Conservation (phyloP, 2,888 invertebrate species). For the Calliphora vomitoria region DNA sequence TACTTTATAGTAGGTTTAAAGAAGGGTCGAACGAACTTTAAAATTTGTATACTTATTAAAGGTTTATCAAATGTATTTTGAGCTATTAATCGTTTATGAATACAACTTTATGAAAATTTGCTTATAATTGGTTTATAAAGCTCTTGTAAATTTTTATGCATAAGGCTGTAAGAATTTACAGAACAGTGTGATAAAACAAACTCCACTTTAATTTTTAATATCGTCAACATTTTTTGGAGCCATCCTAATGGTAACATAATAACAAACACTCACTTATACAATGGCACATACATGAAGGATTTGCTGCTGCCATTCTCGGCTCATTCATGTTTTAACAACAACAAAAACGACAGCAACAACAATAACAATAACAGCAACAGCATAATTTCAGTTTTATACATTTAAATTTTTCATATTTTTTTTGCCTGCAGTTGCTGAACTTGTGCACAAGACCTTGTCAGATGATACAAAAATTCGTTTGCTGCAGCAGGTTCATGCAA, state of each 20-base stretch:
- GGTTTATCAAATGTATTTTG: too few relatives aligned
- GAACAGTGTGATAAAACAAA: too few relatives aligned
- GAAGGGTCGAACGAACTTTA: too few relatives aligned
- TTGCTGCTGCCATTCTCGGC: slow-evolving; percentile 18
- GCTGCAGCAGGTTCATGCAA: background rate
- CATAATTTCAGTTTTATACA: slow-evolving; percentile 46
- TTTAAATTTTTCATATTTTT: slow-evolving; percentile 24
- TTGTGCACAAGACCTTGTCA: slow-evolving; percentile 37
- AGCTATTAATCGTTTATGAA: too few relatives aligned
- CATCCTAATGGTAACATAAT: background rate
- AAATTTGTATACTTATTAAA: too few relatives aligned
- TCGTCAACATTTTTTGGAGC: background rate
- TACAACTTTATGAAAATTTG: too few relatives aligned
- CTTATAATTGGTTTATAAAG: too few relatives aligned
- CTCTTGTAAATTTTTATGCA: too few relatives aligned
- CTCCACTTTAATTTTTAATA: too few relatives aligned
- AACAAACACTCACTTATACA: background rate
- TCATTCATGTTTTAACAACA: slow-evolving; percentile 28
- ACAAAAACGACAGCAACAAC: background rate
- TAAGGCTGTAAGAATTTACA: too few relatives aligned
- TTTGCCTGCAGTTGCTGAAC: slow-evolving; percentile 41
- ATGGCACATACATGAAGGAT: background rate
- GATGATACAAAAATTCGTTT: slow-evolving; percentile 12
- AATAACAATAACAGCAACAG: slow-evolving; percentile 5
- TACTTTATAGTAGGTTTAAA: too few relatives aligned